Conservation (phyloP, 2,113 vertebrate genomes). For the Raja brachyura region DNA sequence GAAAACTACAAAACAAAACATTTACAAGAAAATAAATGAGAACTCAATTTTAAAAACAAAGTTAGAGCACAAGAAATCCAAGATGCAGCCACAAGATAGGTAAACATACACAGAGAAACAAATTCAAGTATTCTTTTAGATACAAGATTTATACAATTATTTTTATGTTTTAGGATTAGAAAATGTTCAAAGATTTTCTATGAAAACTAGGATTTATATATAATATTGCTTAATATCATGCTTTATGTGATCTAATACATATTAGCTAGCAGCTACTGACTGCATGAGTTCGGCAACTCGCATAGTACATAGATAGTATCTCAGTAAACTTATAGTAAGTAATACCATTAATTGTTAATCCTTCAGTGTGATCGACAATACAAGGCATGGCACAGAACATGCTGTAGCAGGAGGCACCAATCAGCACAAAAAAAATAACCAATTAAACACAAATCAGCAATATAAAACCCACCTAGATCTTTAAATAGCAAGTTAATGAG, state of each 20-base stretch:
- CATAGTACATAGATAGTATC: not conserved
- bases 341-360: not conserved
- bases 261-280: not conserved
- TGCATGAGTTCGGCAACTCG: not conserved
- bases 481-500: not conserved
- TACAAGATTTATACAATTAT: not conserved
- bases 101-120: not conserved
- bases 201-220: not conserved
- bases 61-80: not conserved
- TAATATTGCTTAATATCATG: not conserved
- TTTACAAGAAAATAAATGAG: not conserved
- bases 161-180: not conserved
- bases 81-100: not conserved
- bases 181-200: not conserved
- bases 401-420: not conserved
- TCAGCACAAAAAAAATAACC: not conserved
- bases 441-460: not conserved
- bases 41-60: slow-evolving; percentile 24
- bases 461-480: not conserved
- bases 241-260: not conserved
- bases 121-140: not conserved
- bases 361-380: not conserved
- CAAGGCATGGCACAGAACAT: not conserved
- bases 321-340: not conserved
- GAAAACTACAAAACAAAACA: not conserved